phyloP scores from a whole-genome alignment of 2,888 invertebrate genomes.

The Crepidodera aurea region DNA sequence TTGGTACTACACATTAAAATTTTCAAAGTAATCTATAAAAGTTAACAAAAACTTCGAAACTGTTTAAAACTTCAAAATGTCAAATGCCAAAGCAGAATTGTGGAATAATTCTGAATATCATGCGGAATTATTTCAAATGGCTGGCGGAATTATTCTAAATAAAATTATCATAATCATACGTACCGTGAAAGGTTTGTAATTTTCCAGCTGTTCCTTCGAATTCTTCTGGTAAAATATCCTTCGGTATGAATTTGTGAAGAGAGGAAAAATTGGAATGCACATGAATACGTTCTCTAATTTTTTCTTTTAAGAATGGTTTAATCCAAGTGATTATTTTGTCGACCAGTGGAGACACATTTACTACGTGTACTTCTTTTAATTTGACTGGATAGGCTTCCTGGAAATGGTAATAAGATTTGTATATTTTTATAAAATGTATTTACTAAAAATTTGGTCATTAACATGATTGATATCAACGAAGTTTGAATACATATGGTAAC shows the following conservation, averaged over 20 bases:
- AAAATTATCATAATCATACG: too few species aligned
- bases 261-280: slow-evolving; percentile 79
- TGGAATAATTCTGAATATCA: too few species aligned
- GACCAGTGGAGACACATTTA: slow-evolving; percentile 83
- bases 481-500: too few species aligned
- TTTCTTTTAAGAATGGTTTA: slow-evolving; percentile 87
- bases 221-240: slow-evolving; percentile 81
- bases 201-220: slow-evolving; percentile 84
- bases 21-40: too few species aligned
- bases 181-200: slow-evolving; percentile 76
- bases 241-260: slow-evolving; percentile 80
- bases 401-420: slow-evolving; percentile 45
- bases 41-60: too few species aligned
- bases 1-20: too few species aligned
- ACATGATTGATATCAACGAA: too few species aligned
- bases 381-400: slow-evolving; percentile 89
- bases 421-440: neutral
- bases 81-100: too few species aligned
- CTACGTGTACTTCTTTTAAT: slow-evolving; percentile 85
- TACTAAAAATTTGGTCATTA: too few species aligned
- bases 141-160: too few species aligned
- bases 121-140: too few species aligned
- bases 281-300: slow-evolving; percentile 83
- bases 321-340: slow-evolving; percentile 87
- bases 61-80: too few species aligned